phyloP scores from a whole-genome alignment of 2,113 vertebrate species.

The Myanophis thanlyinensis region DNA sequence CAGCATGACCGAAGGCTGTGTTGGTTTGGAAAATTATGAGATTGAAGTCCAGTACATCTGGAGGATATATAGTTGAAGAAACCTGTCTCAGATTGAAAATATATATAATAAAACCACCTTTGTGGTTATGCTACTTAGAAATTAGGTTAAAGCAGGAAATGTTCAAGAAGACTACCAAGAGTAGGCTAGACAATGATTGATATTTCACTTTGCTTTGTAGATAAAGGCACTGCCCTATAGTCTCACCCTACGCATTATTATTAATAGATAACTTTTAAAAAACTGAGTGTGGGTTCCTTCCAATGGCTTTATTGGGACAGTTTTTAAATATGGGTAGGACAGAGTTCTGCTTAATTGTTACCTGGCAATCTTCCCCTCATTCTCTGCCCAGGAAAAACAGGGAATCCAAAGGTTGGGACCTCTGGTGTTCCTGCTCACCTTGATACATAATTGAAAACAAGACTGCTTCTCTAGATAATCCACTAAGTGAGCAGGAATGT shows the following conservation, averaged over 20 bases:
- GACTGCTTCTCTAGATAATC: background rate
- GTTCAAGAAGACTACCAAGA: background rate
- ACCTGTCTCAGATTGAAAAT: background rate
- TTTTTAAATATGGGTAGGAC: background rate
- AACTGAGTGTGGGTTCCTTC: background rate
- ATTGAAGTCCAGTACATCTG: background rate
- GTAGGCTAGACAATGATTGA: background rate
- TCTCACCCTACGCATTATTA: background rate
- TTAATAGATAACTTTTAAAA: background rate
- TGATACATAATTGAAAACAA: background rate
- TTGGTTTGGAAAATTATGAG: background rate
- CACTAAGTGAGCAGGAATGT: background rate
- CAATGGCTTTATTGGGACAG: background rate
- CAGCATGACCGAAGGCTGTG: background rate
- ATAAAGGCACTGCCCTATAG: background rate
- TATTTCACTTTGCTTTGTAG: background rate
- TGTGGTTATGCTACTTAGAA: background rate
- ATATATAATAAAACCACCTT: background rate
- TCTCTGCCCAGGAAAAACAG: background rate
- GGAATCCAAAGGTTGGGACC: background rate
- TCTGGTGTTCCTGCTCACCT: background rate
- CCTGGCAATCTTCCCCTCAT: background rate
- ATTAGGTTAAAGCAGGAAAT: background rate
- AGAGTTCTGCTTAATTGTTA: background rate
- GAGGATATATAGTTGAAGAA: background rate